A percentile compares a stretch with the other conserved stretches of the same genome.
phyloP scores from a whole-genome alignment of 2,888 invertebrate species.

The Choristoneura rosaceana region DNA sequence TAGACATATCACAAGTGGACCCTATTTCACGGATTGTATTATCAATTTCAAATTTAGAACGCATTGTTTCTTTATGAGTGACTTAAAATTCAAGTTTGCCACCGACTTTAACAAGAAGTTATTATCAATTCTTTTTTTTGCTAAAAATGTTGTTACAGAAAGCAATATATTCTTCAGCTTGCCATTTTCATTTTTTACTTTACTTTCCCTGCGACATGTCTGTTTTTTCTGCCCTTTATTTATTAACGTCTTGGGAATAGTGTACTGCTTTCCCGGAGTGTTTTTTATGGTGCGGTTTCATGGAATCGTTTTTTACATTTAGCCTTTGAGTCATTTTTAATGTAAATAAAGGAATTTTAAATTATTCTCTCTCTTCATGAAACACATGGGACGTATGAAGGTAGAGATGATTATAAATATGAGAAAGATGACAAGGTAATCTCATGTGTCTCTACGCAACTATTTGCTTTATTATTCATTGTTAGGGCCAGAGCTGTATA shows the following conservation, averaged over 20 bases:
- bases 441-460: neutral
- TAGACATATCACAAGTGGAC: neutral
- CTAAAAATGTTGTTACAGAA: neutral
- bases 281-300: neutral
- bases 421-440: no score
- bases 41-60: no score
- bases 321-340: neutral
- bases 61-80: no score
- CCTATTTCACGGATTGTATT: neutral
- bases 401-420: no score
- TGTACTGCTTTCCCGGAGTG: neutral
- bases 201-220: neutral
- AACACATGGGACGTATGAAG: no score
- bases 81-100: no score
- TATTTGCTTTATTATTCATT: neutral
- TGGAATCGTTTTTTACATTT: no score
- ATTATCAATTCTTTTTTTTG: neutral
- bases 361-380: neutral
- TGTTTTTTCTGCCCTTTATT: neutral
- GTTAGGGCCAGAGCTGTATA: neutral
- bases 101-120: no score
- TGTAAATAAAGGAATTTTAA: neutral
- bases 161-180: neutral
- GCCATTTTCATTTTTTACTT: neutral
- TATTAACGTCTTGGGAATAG: neutral